Conservation (phyloP, 2,888 invertebrate species). For the Leptinotarsa peninsularis region DNA sequence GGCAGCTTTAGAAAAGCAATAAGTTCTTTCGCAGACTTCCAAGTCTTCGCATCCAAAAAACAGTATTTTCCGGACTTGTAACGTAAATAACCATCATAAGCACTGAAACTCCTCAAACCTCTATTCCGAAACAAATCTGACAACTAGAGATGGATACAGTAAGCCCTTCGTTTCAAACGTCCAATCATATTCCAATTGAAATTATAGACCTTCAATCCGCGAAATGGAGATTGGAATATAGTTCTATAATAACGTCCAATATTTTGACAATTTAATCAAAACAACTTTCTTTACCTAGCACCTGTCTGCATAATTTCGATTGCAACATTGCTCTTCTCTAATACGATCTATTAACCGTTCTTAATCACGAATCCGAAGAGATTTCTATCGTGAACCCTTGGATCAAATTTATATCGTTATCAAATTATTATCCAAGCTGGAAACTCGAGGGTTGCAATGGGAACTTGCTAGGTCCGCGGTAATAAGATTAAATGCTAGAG, state of each 20-base stretch:
- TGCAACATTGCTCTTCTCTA: not conserved
- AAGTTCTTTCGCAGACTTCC: too few species aligned
- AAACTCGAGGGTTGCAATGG: slow-evolving; percentile 13
- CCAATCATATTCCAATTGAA: not conserved
- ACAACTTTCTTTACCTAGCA: too few species aligned
- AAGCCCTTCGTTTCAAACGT: not conserved
- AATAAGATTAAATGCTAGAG: slow-evolving; percentile 28
- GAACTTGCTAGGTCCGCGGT: slow-evolving; percentile 19
- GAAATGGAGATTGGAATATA: slow-evolving; percentile 25
- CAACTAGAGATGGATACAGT: not conserved
- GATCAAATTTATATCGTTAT: slow-evolving; percentile 28
- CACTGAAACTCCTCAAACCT: not conserved
- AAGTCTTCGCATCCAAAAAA: too few species aligned
- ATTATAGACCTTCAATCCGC: slow-evolving; percentile 19
- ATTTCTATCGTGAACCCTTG: slow-evolving; percentile 1
- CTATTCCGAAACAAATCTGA: not conserved
- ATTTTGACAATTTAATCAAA: not conserved
- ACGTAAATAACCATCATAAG: too few species aligned
- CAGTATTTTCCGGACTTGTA: too few species aligned
- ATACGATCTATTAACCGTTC: slow-evolving; percentile 5
- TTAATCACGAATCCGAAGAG: slow-evolving; percentile 23
- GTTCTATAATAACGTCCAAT: slow-evolving; percentile 29
- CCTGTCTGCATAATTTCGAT: too few species aligned
- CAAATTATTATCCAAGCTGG: slow-evolving; percentile 26
- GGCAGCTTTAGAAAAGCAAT: too few species aligned